Conservation (phyloP, 2,888 invertebrate species). For the Pachydiplax longipennis region DNA sequence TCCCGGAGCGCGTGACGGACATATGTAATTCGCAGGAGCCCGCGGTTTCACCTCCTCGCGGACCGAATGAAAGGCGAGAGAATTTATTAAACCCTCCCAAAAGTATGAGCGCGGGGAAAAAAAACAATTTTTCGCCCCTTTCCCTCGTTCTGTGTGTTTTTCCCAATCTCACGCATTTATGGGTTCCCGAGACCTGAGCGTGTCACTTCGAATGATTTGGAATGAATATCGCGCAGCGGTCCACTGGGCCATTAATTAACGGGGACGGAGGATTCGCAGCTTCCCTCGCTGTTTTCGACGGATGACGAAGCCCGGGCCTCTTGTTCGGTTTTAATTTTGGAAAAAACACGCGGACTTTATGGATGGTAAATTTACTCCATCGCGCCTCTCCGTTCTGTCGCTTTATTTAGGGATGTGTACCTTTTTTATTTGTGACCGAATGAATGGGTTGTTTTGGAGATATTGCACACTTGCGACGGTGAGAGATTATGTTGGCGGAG, state of each 20-base stretch:
- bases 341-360: too few relatives aligned
- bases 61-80: not conserved
- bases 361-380: too few relatives aligned
- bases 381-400: too few relatives aligned
- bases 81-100: not conserved
- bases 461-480: too few relatives aligned
- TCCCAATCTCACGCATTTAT: not conserved
- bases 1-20: not conserved
- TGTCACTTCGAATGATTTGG: not conserved
- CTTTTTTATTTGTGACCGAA: too few relatives aligned
- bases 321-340: too few relatives aligned
- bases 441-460: too few relatives aligned
- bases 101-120: too few relatives aligned
- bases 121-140: too few relatives aligned
- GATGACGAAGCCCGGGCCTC: too few relatives aligned
- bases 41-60: not conserved
- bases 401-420: too few relatives aligned
- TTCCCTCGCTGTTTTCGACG: not conserved
- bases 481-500: too few relatives aligned
- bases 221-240: not conserved
- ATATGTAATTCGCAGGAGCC: not conserved
- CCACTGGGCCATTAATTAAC: not conserved
- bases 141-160: not conserved
- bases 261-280: not conserved
- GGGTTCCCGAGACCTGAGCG: not conserved